A percentile compares a stretch with the other conserved stretches of the same genome.
phyloP scores from a whole-genome alignment of 2,888 invertebrate species.

The Spisula subtruncata region DNA sequence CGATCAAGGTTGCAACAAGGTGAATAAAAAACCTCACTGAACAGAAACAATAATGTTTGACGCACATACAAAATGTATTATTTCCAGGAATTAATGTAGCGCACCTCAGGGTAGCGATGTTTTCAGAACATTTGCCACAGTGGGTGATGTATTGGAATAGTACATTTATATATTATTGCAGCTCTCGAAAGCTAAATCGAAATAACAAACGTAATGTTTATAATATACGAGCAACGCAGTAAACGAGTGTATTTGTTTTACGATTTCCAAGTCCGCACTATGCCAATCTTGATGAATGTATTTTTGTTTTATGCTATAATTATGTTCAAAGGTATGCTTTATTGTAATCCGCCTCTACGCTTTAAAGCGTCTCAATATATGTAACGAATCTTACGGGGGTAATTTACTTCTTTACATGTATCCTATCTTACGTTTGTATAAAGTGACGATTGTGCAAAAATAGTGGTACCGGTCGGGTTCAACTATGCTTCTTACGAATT shows the following conservation, averaged over 20 bases:
- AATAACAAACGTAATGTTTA: background rate
- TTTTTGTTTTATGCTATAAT: too few relatives aligned
- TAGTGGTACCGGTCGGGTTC: too few relatives aligned
- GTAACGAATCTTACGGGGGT: too few relatives aligned
- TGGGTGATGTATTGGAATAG: background rate
- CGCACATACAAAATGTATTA: slow-evolving; percentile 10
- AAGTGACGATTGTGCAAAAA: too few relatives aligned
- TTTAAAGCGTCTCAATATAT: too few relatives aligned
- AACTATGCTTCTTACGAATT: too few relatives aligned
- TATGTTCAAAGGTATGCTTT: too few relatives aligned
- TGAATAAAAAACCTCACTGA: background rate
- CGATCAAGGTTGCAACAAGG: background rate
- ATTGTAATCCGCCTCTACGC: too few relatives aligned
- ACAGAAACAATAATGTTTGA: background rate
- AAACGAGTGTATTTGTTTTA: background rate
- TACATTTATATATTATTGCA: background rate
- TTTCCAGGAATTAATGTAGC: background rate
- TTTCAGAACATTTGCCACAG: background rate
- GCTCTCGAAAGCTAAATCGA: background rate
- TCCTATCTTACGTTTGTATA: too few relatives aligned
- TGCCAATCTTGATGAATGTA: too few relatives aligned
- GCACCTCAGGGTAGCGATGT: background rate
- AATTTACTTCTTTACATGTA: too few relatives aligned
- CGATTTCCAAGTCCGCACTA: too few relatives aligned
- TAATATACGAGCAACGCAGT: background rate